Evolutionary conservation across 1,140 invertebrate genomes (phyloP), one percentile per base, ranked within the genome.

Genomic region (Magallana ariakensis): DNA sequence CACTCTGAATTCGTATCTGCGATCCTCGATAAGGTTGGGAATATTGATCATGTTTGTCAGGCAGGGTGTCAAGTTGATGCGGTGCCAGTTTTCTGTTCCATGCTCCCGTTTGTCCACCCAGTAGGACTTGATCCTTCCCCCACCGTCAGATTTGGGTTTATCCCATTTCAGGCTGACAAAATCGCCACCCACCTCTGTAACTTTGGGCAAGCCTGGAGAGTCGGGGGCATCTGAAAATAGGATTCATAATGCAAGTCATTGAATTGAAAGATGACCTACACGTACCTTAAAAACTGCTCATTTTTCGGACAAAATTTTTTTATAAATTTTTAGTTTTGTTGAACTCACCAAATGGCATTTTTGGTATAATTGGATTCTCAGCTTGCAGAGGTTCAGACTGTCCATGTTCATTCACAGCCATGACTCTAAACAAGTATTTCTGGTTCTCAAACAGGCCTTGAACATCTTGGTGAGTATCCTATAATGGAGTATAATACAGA

Each of bases 131-230:
- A 99, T 97, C 90, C 98, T 96, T 58, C 98, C 96, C 80, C 99
- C 99, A 57, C 99, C 99, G 95, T 99, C 99, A 82, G 95, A 96
- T 92, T 97, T 96, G 9, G 99, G 99, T 95, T 97, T 99, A 4
- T 97, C 96, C 99, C 99, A 99, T 92, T 97, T 97, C 4, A 99
- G 96, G 93, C 99, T 98, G 3, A 99, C 99, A 95, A 99, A 99
- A 94, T 99, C 98, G 56, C 97, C 98, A 85, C 99, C 99, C 16
- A 99, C 97, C 95, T 99, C 97, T 54, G 97, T 97, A 66, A 99
- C 97, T 89, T 97, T 97, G 9, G 98, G 98, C 70, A 96, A 96
- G 83, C 98, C 98, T 82, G 99, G 99, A 10, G 97, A 96, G 85
- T 97, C 97, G 62, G 99, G 99, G 58, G 97, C 97, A 95, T 99